phyloP scores from a whole-genome alignment of 2,888 invertebrate genomes.

The Stenurella melanura region DNA sequence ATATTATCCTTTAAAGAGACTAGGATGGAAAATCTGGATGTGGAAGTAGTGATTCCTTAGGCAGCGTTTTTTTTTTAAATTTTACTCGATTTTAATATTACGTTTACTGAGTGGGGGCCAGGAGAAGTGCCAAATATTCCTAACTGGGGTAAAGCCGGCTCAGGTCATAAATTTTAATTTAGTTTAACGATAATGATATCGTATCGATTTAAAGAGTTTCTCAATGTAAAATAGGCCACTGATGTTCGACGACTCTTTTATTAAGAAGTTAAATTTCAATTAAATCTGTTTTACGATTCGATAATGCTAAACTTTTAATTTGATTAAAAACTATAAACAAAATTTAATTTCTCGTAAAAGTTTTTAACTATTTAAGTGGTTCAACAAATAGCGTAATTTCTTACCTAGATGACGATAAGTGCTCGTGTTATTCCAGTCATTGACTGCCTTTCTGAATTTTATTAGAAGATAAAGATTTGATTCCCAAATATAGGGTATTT shows the following conservation, averaged over 20 bases:
- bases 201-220: constrained; percentile 15
- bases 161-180: not conserved
- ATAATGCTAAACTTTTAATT: constrained; percentile 28
- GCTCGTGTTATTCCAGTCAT: constrained; percentile 13
- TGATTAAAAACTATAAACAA: constrained; percentile 40
- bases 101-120: not conserved
- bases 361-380: constrained; percentile 22
- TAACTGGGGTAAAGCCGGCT: not conserved
- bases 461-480: constrained; percentile 13
- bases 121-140: not conserved
- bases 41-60: too few relatives aligned
- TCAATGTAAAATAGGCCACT: constrained; percentile 15
- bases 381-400: constrained; percentile 27
- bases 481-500: not conserved
- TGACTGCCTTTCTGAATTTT: constrained; percentile 14
- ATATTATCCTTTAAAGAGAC: too few relatives aligned
- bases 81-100: too few relatives aligned
- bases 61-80: too few relatives aligned
- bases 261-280: constrained; percentile 35
- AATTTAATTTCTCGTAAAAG: constrained; percentile 29
- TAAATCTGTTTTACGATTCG: constrained; percentile 32
- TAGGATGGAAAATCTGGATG: too few relatives aligned
- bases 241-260: constrained; percentile 16
- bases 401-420: constrained; percentile 19
- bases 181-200: constrained; percentile 21